Evolutionary conservation across 2,113 vertebrate species (phyloP), one percentile per base, ranked within the genome.

Genomic region (Eretmochelys imbricata): DNA sequence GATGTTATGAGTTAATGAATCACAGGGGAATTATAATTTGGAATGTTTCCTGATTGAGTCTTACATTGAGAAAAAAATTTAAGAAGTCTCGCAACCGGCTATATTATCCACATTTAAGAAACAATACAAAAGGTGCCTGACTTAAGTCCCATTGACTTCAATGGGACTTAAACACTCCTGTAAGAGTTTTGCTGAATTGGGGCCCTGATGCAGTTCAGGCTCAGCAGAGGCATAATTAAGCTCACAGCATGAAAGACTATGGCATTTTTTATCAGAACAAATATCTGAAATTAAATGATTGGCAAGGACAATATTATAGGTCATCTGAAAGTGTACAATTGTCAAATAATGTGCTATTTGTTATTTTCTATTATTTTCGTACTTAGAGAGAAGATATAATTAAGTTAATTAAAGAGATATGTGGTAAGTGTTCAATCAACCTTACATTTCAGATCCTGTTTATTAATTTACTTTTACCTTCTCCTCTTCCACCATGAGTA

Each of bases 391-490:
- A 99, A 97, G 99, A 99, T 95, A 98, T 99, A 55, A 98, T 99
- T 95, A 99, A 98, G 97, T 97, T 99, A 97, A 99, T 99, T 91
- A 99, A 99, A 97, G 99, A 99, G 97, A 99, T 99, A 92, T 99
- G 99, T 94, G 99, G 99, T 99, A 98, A 99, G 99, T 97, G 92
- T 87, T 89, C 62, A 84, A 29, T 27, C 96, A 95, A 80, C 54
- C 38, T 93, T 95, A 59, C 29, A 80, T 57, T 93, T 88, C 65
- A 49, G 53, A 50, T 48, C 59, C n/a, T 90, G 0, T 49, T 82
- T 84, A 1, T 90, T 84, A 3, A 16, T 79, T 48, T 85, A 80
- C 31, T 53, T 78, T 93, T 85, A 51, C 25, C 53, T 91, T 96
- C 53, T 81, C 80, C 17, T 91, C 93, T 96, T 80, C 19, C 35